phyloP scores from a whole-genome alignment of 2,888 invertebrate species.

The Scelioninae gen. 1 region DNA sequence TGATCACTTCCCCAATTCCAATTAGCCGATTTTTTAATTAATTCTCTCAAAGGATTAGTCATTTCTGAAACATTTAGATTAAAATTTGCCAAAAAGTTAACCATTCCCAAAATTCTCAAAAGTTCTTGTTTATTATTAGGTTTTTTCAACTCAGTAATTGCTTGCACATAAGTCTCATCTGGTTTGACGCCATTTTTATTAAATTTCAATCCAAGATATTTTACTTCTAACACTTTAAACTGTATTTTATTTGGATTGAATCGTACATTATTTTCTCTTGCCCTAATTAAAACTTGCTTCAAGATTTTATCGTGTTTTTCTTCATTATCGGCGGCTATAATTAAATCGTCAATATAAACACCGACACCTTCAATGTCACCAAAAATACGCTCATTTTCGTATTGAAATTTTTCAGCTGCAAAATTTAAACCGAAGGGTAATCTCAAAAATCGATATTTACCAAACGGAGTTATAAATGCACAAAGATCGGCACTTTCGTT shows the following conservation, averaged over 20 bases:
- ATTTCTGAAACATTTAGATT: conserved; percentile 63
- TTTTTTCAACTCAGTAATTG: not conserved
- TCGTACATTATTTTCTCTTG: not conserved
- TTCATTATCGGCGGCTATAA: not conserved
- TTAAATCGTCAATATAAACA: conserved; percentile 13
- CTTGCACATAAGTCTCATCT: conserved; percentile 11
- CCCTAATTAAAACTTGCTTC: not conserved
- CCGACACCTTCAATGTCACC: not conserved
- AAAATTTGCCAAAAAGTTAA: conserved; percentile 26
- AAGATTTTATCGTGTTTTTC: conserved; percentile 3
- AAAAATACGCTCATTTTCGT: conserved; percentile 75
- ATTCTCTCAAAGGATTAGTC: conserved; percentile 63
- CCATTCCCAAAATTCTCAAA: conserved; percentile 48
- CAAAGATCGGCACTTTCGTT: conserved; percentile 54
- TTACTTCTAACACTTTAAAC: not conserved
- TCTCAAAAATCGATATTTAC: conserved; percentile 74
- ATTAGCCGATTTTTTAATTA: conserved; percentile 64
- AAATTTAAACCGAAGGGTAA: conserved; percentile 78
- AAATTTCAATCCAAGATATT: conserved; percentile 10
- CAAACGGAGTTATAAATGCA: conserved; percentile 69
- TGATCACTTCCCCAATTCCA: conserved; percentile 60
- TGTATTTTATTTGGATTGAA: conserved; percentile 20
- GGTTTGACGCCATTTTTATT: conserved; percentile 3
- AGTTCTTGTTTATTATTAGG: conserved; percentile 18
- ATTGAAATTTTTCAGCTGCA: conserved; percentile 79